Percentiles rank a stretch among this genome's conserved stretches.
Conservation (phyloP, 2,888 invertebrate species). For the Thymelicus acteon region DNA sequence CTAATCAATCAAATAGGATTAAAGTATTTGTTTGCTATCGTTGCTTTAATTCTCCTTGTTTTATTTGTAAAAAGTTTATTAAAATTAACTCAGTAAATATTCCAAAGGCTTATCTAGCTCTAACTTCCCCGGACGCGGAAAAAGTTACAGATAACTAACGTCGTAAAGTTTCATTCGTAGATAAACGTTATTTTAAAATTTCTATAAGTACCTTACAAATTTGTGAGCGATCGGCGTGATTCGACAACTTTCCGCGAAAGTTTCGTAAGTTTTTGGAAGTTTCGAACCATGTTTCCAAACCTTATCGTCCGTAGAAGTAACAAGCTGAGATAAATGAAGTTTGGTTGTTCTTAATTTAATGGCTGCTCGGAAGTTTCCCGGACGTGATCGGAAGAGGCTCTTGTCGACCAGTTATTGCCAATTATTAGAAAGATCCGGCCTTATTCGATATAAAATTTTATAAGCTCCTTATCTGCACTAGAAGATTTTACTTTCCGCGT, state of each 20-base stretch:
- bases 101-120: conserved; percentile 16
- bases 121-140: neutral
- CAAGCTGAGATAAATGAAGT: conserved; percentile 83
- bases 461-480: conserved; percentile 22
- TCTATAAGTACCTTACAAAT: conserved; percentile 75
- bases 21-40: neutral
- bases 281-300: conserved; percentile 73
- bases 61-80: conserved; percentile 11
- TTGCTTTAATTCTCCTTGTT: neutral
- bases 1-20: neutral
- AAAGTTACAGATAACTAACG: conserved; percentile 14
- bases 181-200: conserved; percentile 77
- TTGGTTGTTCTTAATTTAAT: conserved; percentile 82
- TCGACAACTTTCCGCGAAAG: conserved; percentile 74
- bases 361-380: conserved; percentile 73
- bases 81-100: conserved; percentile 27
- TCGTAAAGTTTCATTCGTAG: conserved; percentile 48
- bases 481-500: conserved; percentile 7
- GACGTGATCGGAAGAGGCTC: conserved; percentile 70
- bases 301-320: conserved; percentile 80
- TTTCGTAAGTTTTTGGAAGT: conserved; percentile 70
- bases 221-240: conserved; percentile 72
- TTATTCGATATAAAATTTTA: conserved; percentile 38
- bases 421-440: conserved; percentile 53
- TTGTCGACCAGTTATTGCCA: conserved; percentile 66